Evolutionary conservation across 2,113 vertebrate genomes (phyloP).

Genomic region (Holacanthus passer): DNA sequence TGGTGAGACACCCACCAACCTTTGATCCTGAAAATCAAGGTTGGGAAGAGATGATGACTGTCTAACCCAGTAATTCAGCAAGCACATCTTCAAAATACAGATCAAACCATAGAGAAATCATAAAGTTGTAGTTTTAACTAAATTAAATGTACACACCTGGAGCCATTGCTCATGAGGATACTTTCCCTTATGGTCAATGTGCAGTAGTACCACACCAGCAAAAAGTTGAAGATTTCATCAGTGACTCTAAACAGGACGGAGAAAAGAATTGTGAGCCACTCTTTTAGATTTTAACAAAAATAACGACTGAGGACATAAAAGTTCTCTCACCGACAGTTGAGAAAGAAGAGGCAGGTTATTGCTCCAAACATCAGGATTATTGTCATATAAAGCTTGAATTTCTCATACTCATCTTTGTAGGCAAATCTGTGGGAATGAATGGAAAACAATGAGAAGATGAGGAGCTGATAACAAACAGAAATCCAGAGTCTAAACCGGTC

Average conservation of each 20-base stretch:
- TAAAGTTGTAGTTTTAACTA: background rate
- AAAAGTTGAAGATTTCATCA: slow-evolving; percentile 97
- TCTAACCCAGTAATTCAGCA: background rate
- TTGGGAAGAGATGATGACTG: too few species aligned
- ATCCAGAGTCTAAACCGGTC: background rate
- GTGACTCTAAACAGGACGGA: slow-evolving; percentile 87
- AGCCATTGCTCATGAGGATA: slow-evolving; percentile 97
- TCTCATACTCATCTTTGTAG: slow-evolving; percentile 99
- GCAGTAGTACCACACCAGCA: slow-evolving; percentile 98
- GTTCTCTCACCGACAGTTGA: slow-evolving; percentile 91
- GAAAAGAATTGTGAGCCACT: background rate
- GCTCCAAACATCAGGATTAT: slow-evolving; percentile 97
- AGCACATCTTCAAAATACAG: background rate
- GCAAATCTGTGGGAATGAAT: slow-evolving; percentile 87
- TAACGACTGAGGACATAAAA: rapidly evolving
- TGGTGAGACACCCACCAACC: slow-evolving; percentile 99
- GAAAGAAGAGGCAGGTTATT: slow-evolving; percentile 92
- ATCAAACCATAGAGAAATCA: background rate
- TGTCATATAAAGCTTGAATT: slow-evolving; percentile 98
- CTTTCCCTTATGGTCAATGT: slow-evolving; percentile 97
- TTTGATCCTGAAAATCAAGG: slow-evolving; percentile 88
- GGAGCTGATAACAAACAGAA: background rate
- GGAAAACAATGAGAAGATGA: background rate
- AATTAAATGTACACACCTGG: slow-evolving; percentile 87
- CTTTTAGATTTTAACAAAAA: background rate